A percentile compares a stretch with the other conserved stretches of the same genome.
Conservation (phyloP, 2,888 invertebrate genomes). For the Pandemis cinnamomeana region DNA sequence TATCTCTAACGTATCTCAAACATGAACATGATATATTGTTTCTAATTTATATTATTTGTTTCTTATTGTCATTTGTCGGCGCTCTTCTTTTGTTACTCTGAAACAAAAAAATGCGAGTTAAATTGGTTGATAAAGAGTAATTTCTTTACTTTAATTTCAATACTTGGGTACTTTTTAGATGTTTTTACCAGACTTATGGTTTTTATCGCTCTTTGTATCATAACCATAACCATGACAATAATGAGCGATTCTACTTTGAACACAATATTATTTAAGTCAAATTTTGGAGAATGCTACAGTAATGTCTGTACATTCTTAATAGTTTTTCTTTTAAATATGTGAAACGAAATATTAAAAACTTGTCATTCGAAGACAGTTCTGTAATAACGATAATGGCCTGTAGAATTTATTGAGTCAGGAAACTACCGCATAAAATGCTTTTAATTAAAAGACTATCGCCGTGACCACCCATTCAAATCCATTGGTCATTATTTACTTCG, state of each 20-base stretch:
- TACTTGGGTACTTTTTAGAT: not conserved
- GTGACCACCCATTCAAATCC: not conserved
- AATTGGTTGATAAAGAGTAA: not conserved
- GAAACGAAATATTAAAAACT: no score
- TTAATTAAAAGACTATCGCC: not conserved
- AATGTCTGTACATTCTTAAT: no score
- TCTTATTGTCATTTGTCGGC: constrained; percentile 57
- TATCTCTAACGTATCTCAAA: constrained; percentile 51
- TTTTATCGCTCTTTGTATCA: no score
- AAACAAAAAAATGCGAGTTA: constrained; percentile 57
- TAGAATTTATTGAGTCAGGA: no score
- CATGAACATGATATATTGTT: constrained; percentile 44
- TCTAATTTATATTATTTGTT: constrained; percentile 47
- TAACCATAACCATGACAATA: no score
- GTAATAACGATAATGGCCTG: no score
- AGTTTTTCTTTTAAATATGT: no score
- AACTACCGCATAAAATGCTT: not conserved
- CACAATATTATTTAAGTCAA: not conserved
- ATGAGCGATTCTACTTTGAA: not conserved
- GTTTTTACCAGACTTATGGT: not conserved
- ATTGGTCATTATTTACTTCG: not conserved
- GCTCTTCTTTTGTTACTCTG: constrained; percentile 56
- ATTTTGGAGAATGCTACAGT: no score
- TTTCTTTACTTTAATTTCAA: not conserved
- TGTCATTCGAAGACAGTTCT: no score